A percentile compares a stretch with the other conserved stretches of the same genome.
phyloP scores from a whole-genome alignment of 2,113 vertebrate genomes.

The Anhinga rufa region DNA sequence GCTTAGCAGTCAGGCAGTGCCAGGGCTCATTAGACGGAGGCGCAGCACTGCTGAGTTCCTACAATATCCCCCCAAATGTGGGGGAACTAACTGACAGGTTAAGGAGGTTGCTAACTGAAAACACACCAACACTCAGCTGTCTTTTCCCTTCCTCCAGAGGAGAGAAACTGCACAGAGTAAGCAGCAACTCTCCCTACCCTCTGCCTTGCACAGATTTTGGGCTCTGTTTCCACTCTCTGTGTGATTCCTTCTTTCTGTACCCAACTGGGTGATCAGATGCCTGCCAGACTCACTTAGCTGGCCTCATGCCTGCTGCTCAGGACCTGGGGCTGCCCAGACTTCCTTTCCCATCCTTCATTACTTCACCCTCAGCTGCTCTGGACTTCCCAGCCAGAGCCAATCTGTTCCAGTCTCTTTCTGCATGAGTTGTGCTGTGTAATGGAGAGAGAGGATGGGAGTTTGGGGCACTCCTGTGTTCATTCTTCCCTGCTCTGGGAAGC shows the following conservation, averaged over 20 bases:
- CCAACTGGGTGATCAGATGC: not conserved
- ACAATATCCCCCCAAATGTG: not conserved
- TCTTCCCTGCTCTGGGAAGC: not conserved
- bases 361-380: constrained; percentile 41
- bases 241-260: not conserved
- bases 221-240: not conserved
- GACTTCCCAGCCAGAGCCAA: constrained; percentile 4
- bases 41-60: not conserved
- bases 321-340: constrained; percentile 45
- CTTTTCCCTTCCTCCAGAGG: not conserved
- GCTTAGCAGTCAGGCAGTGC: not conserved
- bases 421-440: not conserved
- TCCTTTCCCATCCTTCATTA: constrained; percentile 16
- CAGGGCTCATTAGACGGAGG: constrained; percentile 42
- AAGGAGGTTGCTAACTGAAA: not conserved
- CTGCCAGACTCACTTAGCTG: not conserved
- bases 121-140: not conserved
- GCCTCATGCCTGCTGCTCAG: not conserved
- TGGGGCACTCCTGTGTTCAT: not conserved
- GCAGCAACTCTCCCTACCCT: not conserved
- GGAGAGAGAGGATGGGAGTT: not conserved
- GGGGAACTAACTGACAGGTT: not conserved
- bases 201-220: not conserved
- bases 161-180: not conserved
- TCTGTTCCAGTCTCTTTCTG: constrained; percentile 46